Percentiles rank a stretch among this genome's conserved stretches.
These are phyloP conservation scores for Drosophila buzzatii DNA, from an alignment of 2,888 invertebrate genomes.

Conservation along the genomic window DNA sequence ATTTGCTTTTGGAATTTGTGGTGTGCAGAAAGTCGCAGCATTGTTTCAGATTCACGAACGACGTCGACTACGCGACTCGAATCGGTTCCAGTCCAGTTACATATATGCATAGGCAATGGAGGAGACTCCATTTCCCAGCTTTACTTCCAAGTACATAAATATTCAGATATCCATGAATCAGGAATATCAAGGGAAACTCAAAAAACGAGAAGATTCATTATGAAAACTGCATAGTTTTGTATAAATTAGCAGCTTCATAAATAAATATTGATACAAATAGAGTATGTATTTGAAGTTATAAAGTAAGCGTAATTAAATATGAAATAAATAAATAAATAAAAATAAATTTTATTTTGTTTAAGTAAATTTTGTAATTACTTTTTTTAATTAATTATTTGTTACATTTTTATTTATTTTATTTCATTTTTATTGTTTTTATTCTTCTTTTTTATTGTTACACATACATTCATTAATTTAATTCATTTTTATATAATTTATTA, in stretches of 20 bases:
- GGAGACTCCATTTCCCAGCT: conserved; percentile 19
- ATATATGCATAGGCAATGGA: conserved; percentile 48
- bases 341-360: too few species aligned
- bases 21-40: conserved; percentile 49
- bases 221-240: background rate
- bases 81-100: conserved; percentile 52
- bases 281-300: too few species aligned
- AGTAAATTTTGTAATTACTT: background rate
- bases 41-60: conserved; percentile 31
- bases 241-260: background rate
- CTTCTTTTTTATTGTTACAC: too few species aligned
- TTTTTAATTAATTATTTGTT: too few species aligned
- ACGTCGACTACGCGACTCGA: background rate
- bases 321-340: too few species aligned
- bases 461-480: too few species aligned
- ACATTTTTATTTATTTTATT: too few species aligned
- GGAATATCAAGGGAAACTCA: conserved; percentile 6
- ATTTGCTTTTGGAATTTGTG: conserved; percentile 38
- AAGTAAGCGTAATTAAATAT: too few species aligned
- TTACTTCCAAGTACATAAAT: conserved; percentile 17
- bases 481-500: too few species aligned
- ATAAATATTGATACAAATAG: background rate
- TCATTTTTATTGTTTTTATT: too few species aligned
- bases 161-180: conserved; percentile 17
- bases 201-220: background rate